These are phyloP conservation scores for Hephaestus fuliginosus DNA, from an alignment of 2,797 vertebrate genomes.

Conservation along the genomic window DNA sequence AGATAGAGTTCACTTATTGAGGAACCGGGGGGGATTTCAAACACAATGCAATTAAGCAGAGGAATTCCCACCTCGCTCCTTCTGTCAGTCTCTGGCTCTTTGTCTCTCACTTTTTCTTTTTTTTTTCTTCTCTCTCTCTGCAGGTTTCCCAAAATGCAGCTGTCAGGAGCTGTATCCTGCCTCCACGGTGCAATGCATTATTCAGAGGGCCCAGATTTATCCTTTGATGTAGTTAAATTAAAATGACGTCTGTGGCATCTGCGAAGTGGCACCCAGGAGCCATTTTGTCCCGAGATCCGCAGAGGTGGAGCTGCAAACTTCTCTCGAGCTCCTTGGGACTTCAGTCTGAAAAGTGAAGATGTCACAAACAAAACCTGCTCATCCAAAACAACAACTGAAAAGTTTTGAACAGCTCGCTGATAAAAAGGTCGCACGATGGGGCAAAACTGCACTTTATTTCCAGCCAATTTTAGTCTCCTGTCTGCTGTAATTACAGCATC, in stretches of 20 bases:
- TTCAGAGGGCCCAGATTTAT: conserved; percentile 50
- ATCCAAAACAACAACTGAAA: background rate
- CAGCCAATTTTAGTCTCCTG: conserved; percentile 43
- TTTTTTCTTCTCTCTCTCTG: conserved; percentile 8
- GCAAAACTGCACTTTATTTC: conserved; percentile 24
- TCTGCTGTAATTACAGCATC: conserved; percentile 73
- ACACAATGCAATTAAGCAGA: conserved; percentile 44
- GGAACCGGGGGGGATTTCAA: conserved; percentile 36
- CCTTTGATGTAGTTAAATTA: conserved; percentile 60
- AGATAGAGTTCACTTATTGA: conserved; percentile 43
- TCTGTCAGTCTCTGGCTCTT: conserved; percentile 31
- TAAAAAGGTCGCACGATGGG: conserved; percentile 19
- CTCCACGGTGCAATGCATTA: conserved; percentile 58
- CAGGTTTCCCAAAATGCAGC: conserved; percentile 47
- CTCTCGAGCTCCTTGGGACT: conserved; percentile 7
- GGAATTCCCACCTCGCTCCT: conserved; percentile 24
- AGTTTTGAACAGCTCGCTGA: conserved; percentile 5
- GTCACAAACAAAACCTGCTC: conserved; percentile 1
- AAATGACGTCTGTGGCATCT: conserved; percentile 52
- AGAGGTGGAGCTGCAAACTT: conserved; percentile 16
- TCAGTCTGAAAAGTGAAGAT: conserved; percentile 5
- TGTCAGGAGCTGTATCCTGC: conserved; percentile 51
- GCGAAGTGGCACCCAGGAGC: conserved; percentile 40
- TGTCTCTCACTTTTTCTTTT: background rate
- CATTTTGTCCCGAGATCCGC: conserved; percentile 35